A percentile compares a stretch with the other conserved stretches of the same genome.
Evolutionary conservation across 2,888 invertebrate genomes (phyloP).

Genomic region (Arrhopalites spinosus): DNA sequence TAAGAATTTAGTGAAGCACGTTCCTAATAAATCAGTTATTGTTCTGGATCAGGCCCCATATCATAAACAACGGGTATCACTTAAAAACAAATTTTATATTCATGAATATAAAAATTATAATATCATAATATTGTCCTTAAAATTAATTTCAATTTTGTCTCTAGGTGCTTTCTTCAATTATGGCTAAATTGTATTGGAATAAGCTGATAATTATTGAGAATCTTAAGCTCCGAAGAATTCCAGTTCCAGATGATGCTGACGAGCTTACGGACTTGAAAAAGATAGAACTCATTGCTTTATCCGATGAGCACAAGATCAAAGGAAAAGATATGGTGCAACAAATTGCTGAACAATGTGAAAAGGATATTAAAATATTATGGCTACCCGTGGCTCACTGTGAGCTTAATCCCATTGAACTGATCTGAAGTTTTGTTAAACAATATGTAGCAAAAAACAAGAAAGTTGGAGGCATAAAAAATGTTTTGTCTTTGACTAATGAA

Average conservation of each 20-base stretch:
- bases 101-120: too few species aligned
- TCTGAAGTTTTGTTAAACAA: not conserved
- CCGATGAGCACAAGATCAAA: not conserved
- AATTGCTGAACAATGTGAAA: not conserved
- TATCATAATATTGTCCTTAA: too few species aligned
- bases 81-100: too few species aligned
- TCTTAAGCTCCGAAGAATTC: too few species aligned
- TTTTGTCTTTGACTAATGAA: not conserved
- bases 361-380: not conserved
- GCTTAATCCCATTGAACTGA: slow-evolving; percentile 1
- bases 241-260: too few species aligned
- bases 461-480: not conserved
- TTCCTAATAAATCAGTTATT: not conserved
- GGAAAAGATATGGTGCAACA: not conserved
- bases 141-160: too few species aligned
- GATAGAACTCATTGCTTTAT: not conserved
- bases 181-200: too few species aligned
- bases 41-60: not conserved
- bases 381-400: not conserved
- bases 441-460: not conserved
- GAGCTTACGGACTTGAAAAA: too few species aligned
- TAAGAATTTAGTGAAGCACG: not conserved
- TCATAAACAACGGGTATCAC: not conserved
- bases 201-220: too few species aligned
- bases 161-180: too few species aligned